Evolutionary conservation across 2,797 vertebrate genomes (phyloP), one percentile per base, ranked within the genome.

Genomic region (Melanotaenia pygmaea): DNA sequence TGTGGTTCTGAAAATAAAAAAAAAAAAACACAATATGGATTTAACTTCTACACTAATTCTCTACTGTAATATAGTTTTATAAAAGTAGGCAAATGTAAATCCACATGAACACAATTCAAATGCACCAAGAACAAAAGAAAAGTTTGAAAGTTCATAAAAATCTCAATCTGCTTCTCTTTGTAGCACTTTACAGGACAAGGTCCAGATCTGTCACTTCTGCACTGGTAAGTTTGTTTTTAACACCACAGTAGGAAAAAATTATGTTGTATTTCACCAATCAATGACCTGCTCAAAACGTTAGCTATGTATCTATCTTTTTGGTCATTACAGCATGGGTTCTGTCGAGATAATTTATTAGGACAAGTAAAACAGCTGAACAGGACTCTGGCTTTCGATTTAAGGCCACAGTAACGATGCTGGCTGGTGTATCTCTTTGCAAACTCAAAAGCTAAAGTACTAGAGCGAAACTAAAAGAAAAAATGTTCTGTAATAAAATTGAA

Each of bases 301-400:
- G 70, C 30, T 54, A 20, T 73, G 64, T 34, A 70, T 66, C 62
- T 51, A 62, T 65, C 37, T 63, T 73, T 37, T 59, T 60, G 64
- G 45, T 78, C 69, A 88, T 78, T 76, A 77, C 82, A 79, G 51
- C 58, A 38, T 54, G 40, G 37, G 56, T 73, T 58, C 26, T 63
- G 53, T 76, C 68, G 50, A 74, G 59, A 77, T 16, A 64, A 75
- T 59, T 76, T 73, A 80, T 72, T 14, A 28, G 45, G 28, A 11
- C 30, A 61, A 83, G 53, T 22, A 9, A 72, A 77, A 64, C 58
- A 67, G 34, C 50, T 35, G 5, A 72, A 80, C 53, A 61, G 59
- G 50, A 77, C 69, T 65, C 58, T 45, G 28, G 66, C 51, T 64
- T 68, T 67, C 56, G 53, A 62, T 28, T 40, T 78, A 61, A 79